A percentile compares a stretch with the other conserved stretches of the same genome.
These are phyloP conservation scores for Minunthozetes semirufus DNA, from an alignment of 2,888 invertebrate species.

Conservation along the genomic window DNA sequence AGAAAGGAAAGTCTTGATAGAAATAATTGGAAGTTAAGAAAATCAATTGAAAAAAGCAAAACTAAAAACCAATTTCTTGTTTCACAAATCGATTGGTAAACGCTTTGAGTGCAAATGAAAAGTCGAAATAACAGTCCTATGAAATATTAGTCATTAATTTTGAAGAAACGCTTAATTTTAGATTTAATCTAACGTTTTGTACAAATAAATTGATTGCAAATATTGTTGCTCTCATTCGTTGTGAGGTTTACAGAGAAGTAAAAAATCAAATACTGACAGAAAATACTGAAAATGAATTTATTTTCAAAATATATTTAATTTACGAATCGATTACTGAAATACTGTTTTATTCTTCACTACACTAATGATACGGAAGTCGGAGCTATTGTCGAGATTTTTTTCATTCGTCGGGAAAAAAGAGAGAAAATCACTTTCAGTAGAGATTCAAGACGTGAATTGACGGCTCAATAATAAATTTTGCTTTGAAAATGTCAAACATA, in stretches of 20 bases:
- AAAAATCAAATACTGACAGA: background rate
- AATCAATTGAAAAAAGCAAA: too few species aligned
- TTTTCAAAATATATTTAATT: slow-evolving; percentile 2
- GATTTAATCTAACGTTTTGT: too few species aligned
- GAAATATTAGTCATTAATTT: too few species aligned
- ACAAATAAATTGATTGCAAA: background rate
- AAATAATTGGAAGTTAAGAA: too few species aligned
- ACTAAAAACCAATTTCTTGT: too few species aligned
- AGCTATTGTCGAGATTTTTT: background rate
- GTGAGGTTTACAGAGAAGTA: background rate
- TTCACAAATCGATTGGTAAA: too few species aligned
- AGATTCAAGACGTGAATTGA: slow-evolving; percentile 2
- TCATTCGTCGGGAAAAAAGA: background rate
- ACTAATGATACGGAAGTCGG: background rate
- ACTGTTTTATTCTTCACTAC: slow-evolving; percentile 3
- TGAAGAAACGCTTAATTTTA: too few species aligned
- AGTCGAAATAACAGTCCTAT: too few species aligned
- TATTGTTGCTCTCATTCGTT: background rate
- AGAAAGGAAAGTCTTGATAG: too few species aligned
- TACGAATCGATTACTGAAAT: slow-evolving; percentile 5
- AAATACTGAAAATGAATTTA: background rate
- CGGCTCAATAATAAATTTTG: slow-evolving; percentile 9
- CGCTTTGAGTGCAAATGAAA: too few species aligned
- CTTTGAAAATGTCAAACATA: slow-evolving; percentile 3
- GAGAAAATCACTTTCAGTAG: background rate